A percentile compares a stretch with the other conserved stretches of the same genome.
Evolutionary conservation across 2,888 invertebrate species (phyloP).

Genomic region (Ametastegia equiseti): DNA sequence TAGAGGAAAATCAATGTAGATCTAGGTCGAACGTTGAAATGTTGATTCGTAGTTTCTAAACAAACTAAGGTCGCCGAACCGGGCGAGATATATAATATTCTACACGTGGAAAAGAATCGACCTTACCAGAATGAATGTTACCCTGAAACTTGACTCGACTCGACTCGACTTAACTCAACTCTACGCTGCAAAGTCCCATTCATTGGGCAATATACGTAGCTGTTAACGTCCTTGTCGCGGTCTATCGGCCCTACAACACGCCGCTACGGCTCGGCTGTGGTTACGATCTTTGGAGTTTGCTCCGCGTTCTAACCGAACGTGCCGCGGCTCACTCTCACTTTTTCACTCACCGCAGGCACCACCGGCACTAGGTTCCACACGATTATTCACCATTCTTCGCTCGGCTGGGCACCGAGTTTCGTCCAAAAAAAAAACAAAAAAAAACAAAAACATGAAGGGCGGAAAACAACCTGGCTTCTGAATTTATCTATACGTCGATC

Average conservation of each 20-base stretch:
- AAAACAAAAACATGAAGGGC: too few species aligned
- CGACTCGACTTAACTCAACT: too few species aligned
- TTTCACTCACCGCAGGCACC: background rate
- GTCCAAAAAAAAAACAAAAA: background rate
- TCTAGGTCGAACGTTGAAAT: background rate
- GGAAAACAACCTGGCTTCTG: background rate
- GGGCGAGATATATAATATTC: too few species aligned
- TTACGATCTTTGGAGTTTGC: conserved; percentile 46
- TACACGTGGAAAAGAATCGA: conserved; percentile 3
- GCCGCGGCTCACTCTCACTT: conserved; percentile 40
- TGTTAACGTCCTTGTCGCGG: conserved; percentile 36
- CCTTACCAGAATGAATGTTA: background rate
- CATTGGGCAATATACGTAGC: conserved; percentile 47
- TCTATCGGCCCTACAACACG: conserved; percentile 24
- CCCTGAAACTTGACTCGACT: background rate
- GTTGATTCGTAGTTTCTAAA: background rate
- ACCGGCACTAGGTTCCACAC: background rate
- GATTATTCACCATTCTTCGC: conserved; percentile 20
- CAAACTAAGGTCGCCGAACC: too few species aligned
- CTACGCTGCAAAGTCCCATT: conserved; percentile 29
- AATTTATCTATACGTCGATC: background rate
- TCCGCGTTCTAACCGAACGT: conserved; percentile 15
- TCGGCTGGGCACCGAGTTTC: background rate
- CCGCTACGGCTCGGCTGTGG: background rate
- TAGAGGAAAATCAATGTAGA: too few species aligned